Conservation (phyloP, 1,140 invertebrate genomes). For the Rhyzopertha dominica region DNA sequence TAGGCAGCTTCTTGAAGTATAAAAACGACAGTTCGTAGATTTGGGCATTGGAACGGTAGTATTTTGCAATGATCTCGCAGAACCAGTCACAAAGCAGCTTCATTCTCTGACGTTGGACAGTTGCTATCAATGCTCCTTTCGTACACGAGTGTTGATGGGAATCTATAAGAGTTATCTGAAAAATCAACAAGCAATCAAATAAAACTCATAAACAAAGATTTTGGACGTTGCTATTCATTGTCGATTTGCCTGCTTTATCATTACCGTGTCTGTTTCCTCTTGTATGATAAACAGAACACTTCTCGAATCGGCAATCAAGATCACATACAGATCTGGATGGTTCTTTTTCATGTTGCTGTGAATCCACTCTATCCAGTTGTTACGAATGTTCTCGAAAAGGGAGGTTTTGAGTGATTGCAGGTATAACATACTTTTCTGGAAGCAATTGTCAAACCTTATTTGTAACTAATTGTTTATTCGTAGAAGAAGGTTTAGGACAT, state of each 20-base stretch:
- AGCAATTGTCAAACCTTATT: constrained; percentile 10
- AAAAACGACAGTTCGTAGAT: constrained; percentile 43
- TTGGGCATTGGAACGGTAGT: constrained; percentile 31
- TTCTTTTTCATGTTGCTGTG: constrained; percentile 15
- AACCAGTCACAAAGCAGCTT: constrained; percentile 37
- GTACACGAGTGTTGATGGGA: constrained; percentile 39
- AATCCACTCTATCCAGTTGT: constrained; percentile 32
- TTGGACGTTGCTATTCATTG: background rate
- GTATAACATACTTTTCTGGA: constrained; percentile 37
- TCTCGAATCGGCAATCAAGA: constrained; percentile 37
- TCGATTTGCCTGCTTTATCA: background rate
- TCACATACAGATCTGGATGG: constrained; percentile 34
- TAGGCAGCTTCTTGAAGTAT: too few relatives aligned
- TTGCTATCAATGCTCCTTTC: constrained; percentile 38
- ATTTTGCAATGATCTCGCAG: constrained; percentile 26
- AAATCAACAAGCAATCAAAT: constrained; percentile 7
- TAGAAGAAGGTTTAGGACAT: too few relatives aligned
- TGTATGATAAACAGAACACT: constrained; percentile 40
- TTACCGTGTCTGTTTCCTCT: constrained; percentile 31
- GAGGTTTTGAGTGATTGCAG: constrained; percentile 31
- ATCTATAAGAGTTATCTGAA: constrained; percentile 38
- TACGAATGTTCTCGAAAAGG: constrained; percentile 32
- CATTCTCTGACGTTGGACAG: constrained; percentile 23
- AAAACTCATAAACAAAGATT: background rate
- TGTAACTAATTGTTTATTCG: background rate